These are phyloP conservation scores for Panopea generosa DNA, from an alignment of 2,888 invertebrate genomes.

Conservation along the genomic window DNA sequence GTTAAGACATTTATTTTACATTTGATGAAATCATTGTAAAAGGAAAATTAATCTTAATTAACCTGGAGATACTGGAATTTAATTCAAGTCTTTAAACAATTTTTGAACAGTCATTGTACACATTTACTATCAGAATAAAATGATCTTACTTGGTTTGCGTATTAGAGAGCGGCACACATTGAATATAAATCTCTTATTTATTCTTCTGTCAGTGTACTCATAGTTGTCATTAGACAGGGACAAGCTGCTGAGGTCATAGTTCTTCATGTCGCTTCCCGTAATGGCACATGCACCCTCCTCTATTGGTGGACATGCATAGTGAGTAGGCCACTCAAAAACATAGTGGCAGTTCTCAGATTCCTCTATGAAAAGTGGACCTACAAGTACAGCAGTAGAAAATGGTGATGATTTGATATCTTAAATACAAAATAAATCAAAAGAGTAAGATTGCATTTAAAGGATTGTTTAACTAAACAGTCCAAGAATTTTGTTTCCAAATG, in stretches of 20 bases:
- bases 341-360: conserved; percentile 77
- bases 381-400: conserved; percentile 11
- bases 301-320: conserved; percentile 75
- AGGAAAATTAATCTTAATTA: no score
- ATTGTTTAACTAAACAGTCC: no score
- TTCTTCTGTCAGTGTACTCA: conserved; percentile 48
- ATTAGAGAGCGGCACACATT: conserved; percentile 80
- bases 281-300: conserved; percentile 64
- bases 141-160: conserved; percentile 72
- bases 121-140: not conserved
- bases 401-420: not conserved
- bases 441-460: no score
- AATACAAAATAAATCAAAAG: not conserved
- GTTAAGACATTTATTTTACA: no score
- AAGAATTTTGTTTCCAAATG: no score
- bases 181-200: conserved; percentile 68
- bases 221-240: conserved; percentile 71
- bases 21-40: no score
- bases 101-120: no score
- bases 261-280: conserved; percentile 8
- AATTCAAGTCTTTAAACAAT: no score
- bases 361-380: conserved; percentile 56
- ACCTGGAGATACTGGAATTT: no score
- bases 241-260: conserved; percentile 73
- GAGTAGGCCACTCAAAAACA: conserved; percentile 78